A percentile compares a stretch with the other conserved stretches of the same genome.
phyloP scores from a whole-genome alignment of 2,113 vertebrate genomes.

The Perccottus glenii region DNA sequence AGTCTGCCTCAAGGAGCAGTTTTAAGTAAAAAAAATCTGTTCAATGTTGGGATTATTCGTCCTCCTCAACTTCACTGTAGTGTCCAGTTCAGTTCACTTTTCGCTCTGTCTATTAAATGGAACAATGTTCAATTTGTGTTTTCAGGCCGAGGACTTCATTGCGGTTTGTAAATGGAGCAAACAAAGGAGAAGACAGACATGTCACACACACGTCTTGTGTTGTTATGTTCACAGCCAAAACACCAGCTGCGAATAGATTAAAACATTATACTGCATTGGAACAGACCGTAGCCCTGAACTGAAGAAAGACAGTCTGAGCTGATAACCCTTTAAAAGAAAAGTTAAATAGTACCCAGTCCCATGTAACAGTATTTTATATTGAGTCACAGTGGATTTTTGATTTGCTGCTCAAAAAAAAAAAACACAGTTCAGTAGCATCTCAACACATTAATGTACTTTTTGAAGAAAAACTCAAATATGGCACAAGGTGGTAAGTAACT shows the following conservation, averaged over 20 bases:
- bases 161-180: not conserved
- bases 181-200: not conserved
- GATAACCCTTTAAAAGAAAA: too few species aligned
- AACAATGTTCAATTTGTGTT: too few species aligned
- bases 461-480: not conserved
- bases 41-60: too few species aligned
- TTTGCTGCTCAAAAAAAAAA: not conserved
- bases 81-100: too few species aligned
- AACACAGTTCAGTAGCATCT: not conserved
- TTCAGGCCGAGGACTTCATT: not conserved
- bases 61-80: too few species aligned
- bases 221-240: not conserved
- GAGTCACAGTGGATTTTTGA: constrained; percentile 22
- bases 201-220: too few species aligned
- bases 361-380: not conserved
- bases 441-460: not conserved
- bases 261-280: too few species aligned
- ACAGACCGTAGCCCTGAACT: too few species aligned
- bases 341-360: too few species aligned
- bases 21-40: constrained; percentile 6
- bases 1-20: not conserved
- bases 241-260: not conserved
- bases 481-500: not conserved
- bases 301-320: too few species aligned
- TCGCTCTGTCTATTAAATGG: too few species aligned